These are phyloP conservation scores for Labrus mixtus DNA, from an alignment of 2,113 vertebrate species.

Conservation along the genomic window DNA sequence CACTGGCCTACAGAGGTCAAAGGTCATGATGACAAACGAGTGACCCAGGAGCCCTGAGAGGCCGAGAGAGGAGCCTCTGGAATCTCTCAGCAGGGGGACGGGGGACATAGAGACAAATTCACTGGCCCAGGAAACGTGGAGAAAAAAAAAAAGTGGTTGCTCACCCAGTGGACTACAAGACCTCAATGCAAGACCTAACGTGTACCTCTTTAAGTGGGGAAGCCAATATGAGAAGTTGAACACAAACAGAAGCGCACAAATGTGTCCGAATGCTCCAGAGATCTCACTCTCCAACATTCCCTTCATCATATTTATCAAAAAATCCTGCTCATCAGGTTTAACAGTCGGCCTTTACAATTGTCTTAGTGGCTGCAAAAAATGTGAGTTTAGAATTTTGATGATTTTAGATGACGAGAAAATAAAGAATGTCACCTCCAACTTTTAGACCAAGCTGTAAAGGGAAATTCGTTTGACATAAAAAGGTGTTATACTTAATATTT, in stretches of 20 bases:
- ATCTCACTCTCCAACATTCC: not conserved
- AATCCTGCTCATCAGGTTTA: too few relatives aligned
- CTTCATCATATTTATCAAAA: too few relatives aligned
- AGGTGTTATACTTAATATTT: too few relatives aligned
- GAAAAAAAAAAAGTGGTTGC: conserved; percentile 14
- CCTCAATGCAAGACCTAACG: conserved; percentile 38
- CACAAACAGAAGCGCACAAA: conserved; percentile 13
- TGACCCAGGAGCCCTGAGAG: conserved; percentile 91
- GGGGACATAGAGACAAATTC: conserved; percentile 87
- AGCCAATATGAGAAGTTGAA: not conserved
- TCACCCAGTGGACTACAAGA: not conserved
- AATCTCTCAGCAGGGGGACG: conserved; percentile 89
- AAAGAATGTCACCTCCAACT: not conserved
- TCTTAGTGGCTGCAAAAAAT: too few relatives aligned
- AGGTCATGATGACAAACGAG: conserved; percentile 94
- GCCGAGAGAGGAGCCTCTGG: conserved; percentile 91
- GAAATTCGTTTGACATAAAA: too few relatives aligned
- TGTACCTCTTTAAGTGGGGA: conserved; percentile 21
- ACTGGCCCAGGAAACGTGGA: conserved; percentile 27
- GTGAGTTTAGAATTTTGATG: not conserved
- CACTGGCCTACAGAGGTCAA: conserved; percentile 94
- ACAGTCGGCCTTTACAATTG: too few relatives aligned
- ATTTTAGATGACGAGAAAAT: conserved; percentile 7
- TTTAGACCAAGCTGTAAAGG: not conserved
- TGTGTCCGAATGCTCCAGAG: not conserved